These are phyloP conservation scores for Mythimna pallens DNA, from an alignment of 2,888 invertebrate species.

Conservation along the genomic window DNA sequence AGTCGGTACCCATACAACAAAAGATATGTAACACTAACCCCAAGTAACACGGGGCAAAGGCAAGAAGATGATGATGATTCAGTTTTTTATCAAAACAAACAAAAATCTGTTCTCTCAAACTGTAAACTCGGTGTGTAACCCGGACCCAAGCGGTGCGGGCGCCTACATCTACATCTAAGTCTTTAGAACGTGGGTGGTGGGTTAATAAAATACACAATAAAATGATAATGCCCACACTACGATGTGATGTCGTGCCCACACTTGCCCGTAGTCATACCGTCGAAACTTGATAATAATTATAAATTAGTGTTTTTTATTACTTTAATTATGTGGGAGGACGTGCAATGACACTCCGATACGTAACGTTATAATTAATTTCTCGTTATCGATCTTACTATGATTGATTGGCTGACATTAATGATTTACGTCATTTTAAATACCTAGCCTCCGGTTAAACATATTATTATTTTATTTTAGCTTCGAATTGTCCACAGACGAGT, in stretches of 20 bases:
- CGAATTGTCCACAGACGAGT: no score
- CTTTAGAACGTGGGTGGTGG: conserved; percentile 35
- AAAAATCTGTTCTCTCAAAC: conserved; percentile 6
- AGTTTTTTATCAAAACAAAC: conserved; percentile 4
- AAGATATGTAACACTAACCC: no score
- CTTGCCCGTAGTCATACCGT: conserved; percentile 28
- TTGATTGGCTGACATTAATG: conserved; percentile 24
- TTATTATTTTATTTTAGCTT: no score
- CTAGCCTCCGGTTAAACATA: no score
- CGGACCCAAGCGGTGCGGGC: conserved; percentile 44
- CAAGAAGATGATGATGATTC: not conserved
- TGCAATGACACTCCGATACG: conserved; percentile 16
- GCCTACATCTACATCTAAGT: conserved; percentile 52
- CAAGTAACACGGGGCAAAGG: no score
- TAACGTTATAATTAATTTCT: conserved; percentile 20
- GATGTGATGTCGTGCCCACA: conserved; percentile 42
- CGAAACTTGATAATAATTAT: conserved; percentile 10
- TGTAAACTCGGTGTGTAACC: conserved; percentile 30
- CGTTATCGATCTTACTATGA: conserved; percentile 28
- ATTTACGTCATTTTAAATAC: not conserved
- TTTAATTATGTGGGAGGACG: conserved; percentile 32
- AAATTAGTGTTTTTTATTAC: conserved; percentile 9
- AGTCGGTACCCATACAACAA: no score
- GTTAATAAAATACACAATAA: conserved; percentile 48
- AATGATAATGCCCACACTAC: conserved; percentile 46